These are phyloP conservation scores for Hozukius guyotensis DNA, from an alignment of 2,797 vertebrate species.

Conservation along the genomic window DNA sequence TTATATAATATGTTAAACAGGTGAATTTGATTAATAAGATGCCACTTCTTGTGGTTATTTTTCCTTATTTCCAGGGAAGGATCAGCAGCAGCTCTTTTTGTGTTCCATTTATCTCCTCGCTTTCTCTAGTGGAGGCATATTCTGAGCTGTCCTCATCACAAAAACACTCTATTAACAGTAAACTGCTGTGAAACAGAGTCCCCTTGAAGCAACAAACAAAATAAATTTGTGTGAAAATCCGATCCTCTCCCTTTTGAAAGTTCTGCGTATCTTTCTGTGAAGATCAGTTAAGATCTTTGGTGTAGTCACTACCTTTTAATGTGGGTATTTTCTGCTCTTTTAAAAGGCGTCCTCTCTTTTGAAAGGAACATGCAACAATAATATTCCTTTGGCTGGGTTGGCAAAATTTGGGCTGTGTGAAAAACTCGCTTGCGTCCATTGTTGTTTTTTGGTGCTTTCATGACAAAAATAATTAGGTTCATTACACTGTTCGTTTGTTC, in stretches of 20 bases:
- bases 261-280: not conserved
- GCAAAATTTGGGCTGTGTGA: constrained; percentile 3
- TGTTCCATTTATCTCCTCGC: not conserved
- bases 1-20: not conserved
- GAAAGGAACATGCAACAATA: not conserved
- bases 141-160: not conserved
- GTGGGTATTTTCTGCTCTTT: not conserved
- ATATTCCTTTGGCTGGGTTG: not conserved
- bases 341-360: not conserved
- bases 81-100: not conserved
- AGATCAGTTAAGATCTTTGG: not conserved
- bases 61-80: not conserved
- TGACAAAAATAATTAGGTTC: constrained; percentile 52
- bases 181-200: not conserved
- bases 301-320: not conserved
- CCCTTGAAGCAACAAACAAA: not conserved
- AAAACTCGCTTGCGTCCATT: constrained; percentile 12
- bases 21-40: not conserved
- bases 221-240: not conserved
- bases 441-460: constrained; percentile 34
- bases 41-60: not conserved
- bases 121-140: not conserved
- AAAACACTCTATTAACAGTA: constrained; percentile 12
- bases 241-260: not conserved
- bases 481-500: constrained; percentile 39